phyloP scores from a whole-genome alignment of 2,113 vertebrate species.

The Oryzias javanicus region DNA sequence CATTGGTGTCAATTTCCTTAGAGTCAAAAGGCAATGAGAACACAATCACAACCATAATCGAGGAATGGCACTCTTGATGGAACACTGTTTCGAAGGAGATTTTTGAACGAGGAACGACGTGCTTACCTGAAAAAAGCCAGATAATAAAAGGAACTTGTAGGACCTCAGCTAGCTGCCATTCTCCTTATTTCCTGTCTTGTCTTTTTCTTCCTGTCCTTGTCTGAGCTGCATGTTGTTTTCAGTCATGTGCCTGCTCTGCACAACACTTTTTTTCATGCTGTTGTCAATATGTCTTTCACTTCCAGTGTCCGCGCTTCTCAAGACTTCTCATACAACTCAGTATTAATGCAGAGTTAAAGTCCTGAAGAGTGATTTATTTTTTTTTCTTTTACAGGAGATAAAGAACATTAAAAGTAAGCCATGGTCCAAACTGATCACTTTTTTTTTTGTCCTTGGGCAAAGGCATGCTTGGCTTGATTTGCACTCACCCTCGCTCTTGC shows the following conservation, averaged over 20 bases:
- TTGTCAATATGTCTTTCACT: slow-evolving; percentile 45
- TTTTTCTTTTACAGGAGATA: slow-evolving; percentile 85
- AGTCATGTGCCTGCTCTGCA: slow-evolving; percentile 52
- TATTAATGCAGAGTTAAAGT: slow-evolving; percentile 40
- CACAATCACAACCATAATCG: slow-evolving; percentile 4
- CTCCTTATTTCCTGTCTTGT: slow-evolving; percentile 25
- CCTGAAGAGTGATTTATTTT: slow-evolving; percentile 76
- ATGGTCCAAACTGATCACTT: slow-evolving; percentile 68
- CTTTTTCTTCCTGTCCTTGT: slow-evolving; percentile 44
- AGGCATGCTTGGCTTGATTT: slow-evolving; percentile 78
- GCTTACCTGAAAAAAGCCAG: not conserved
- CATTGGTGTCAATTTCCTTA: slow-evolving; percentile 5
- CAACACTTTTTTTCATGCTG: slow-evolving; percentile 23
- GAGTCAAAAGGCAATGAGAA: slow-evolving; percentile 13
- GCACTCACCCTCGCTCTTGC: slow-evolving; percentile 70
- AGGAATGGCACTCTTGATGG: slow-evolving; percentile 58
- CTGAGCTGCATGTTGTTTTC: slow-evolving; percentile 45
- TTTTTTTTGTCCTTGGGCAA: slow-evolving; percentile 47
- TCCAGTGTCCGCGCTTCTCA: slow-evolving; percentile 35
- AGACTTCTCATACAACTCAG: slow-evolving; percentile 30
- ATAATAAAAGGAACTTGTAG: slow-evolving; percentile 14
- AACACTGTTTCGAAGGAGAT: slow-evolving; percentile 9
- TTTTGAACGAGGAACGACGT: slow-evolving; percentile 11
- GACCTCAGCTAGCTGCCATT: slow-evolving; percentile 25
- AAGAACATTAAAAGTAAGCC: slow-evolving; percentile 86